These are phyloP conservation scores for Rhea americana DNA, from an alignment of 2,113 vertebrate species.

Conservation along the genomic window DNA sequence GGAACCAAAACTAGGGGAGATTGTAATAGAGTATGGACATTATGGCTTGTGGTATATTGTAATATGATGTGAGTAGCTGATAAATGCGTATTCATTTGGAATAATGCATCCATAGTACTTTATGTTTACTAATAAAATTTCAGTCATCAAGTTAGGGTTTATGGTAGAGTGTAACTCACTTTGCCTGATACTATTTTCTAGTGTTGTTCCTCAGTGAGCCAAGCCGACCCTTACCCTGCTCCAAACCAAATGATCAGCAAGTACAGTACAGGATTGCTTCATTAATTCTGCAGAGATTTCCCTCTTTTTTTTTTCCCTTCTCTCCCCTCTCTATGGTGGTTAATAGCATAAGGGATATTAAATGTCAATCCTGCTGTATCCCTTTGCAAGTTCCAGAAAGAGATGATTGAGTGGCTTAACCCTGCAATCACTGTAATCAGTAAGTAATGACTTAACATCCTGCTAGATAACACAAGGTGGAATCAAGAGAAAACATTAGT, in stretches of 20 bases:
- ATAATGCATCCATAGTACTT: background rate
- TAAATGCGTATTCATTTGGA: background rate
- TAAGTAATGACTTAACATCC: constrained; percentile 51
- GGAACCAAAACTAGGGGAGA: background rate
- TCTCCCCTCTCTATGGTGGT: constrained; percentile 38
- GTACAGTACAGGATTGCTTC: constrained; percentile 10
- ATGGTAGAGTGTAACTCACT: constrained; percentile 20
- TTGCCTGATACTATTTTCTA: background rate
- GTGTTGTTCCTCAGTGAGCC: background rate
- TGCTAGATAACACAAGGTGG: constrained; percentile 17
- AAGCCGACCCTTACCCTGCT: background rate
- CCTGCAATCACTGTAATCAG: constrained; percentile 49
- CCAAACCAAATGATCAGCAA: constrained; percentile 11
- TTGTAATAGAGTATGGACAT: background rate
- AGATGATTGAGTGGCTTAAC: constrained; percentile 69
- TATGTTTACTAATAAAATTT: constrained; percentile 49
- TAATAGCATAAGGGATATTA: constrained; percentile 72
- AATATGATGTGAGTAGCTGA: constrained; percentile 14
- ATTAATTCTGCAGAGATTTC: constrained; percentile 59
- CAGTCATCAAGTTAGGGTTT: constrained; percentile 8
- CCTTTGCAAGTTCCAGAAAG: constrained; percentile 64
- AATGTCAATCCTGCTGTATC: constrained; percentile 67
- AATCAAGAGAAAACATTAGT: constrained; percentile 61
- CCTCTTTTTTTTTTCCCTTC: background rate
- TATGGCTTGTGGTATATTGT: background rate